Evolutionary conservation across 2,113 vertebrate species (phyloP).

Genomic region (Pangasianodon gigas): DNA sequence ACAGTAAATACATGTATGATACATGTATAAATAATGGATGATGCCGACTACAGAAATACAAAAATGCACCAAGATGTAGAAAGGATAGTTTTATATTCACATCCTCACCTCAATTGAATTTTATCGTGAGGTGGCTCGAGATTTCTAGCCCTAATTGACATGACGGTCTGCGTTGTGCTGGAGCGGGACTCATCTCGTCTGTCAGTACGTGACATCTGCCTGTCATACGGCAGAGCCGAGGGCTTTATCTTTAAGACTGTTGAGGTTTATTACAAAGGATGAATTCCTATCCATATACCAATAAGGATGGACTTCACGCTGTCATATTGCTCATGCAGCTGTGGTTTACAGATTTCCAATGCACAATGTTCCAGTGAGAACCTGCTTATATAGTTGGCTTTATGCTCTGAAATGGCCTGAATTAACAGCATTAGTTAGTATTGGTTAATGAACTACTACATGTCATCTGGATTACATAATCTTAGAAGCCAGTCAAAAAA

Average conservation of each 20-base stretch:
- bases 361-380: neutral
- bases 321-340: neutral
- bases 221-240: neutral
- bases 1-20: neutral
- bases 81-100: neutral
- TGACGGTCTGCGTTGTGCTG: neutral
- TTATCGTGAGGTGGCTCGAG: neutral
- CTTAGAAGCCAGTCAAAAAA: too few relatives aligned
- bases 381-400: neutral
- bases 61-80: neutral
- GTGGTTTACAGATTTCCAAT: neutral
- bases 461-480: neutral
- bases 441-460: neutral
- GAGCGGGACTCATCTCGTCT: neutral
- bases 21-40: neutral
- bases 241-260: neutral
- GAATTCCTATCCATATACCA: neutral
- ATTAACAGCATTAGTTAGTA: neutral
- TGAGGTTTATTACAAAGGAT: neutral
- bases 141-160: neutral
- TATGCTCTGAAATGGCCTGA: neutral
- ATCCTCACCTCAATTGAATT: neutral
- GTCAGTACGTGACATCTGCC: neutral
- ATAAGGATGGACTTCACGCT: neutral
- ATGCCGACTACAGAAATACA: neutral